phyloP scores from a whole-genome alignment of 2,888 invertebrate species.

The Rutpela maculata region DNA sequence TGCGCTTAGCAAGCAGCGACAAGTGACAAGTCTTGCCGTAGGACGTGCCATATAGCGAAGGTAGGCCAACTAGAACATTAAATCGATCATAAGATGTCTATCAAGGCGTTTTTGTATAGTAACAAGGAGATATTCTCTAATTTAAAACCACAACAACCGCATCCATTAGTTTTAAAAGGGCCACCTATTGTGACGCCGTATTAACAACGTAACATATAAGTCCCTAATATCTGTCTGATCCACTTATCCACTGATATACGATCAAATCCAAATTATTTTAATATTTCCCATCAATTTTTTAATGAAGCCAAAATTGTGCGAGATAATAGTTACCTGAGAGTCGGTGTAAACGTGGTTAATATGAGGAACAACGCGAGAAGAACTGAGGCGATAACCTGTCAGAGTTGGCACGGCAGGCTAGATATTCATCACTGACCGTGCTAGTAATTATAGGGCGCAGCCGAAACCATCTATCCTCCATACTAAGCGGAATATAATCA shows the following conservation, averaged over 20 bases:
- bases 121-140: no score
- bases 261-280: neutral
- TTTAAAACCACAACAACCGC: no score
- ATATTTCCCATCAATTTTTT: constrained; percentile 8
- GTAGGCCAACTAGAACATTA: no score
- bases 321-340: neutral
- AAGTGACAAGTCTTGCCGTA: no score
- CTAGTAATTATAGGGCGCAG: constrained; percentile 61
- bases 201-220: no score
- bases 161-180: no score
- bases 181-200: no score
- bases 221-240: no score
- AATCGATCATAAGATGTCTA: no score
- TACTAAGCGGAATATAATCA: constrained; percentile 62
- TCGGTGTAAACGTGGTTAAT: constrained; percentile 35
- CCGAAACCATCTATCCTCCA: constrained; percentile 46
- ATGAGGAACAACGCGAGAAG: constrained; percentile 45
- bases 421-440: constrained; percentile 63
- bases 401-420: constrained; percentile 63
- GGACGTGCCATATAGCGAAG: no score
- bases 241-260: neutral
- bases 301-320: neutral
- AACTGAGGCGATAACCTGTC: constrained; percentile 61
- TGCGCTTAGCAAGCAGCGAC: no score
- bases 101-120: no score